Percentiles rank a stretch among this genome's conserved stretches.
These are phyloP conservation scores for Leptinotarsa rubiginosa DNA, from an alignment of 2,888 invertebrate genomes.

Conservation along the genomic window DNA sequence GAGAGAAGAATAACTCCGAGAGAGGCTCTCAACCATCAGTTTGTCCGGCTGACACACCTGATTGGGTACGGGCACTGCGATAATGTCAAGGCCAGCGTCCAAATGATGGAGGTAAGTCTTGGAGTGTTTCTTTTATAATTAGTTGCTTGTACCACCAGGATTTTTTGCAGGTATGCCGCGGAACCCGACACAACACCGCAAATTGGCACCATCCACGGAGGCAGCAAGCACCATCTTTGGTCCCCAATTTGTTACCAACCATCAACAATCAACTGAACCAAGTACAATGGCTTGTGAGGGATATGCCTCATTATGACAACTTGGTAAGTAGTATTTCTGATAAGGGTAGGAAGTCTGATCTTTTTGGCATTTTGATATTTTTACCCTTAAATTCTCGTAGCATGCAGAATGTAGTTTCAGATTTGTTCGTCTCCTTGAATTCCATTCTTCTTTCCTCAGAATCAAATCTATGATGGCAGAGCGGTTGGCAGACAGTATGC, in stretches of 20 bases:
- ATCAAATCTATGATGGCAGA: slow-evolving; percentile 82
- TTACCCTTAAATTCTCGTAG: too few relatives aligned
- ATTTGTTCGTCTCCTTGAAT: too few relatives aligned
- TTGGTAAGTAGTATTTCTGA: slow-evolving; percentile 67
- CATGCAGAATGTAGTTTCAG: too few relatives aligned
- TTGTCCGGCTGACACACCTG: slow-evolving; percentile 92
- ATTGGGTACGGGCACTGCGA: slow-evolving; percentile 97
- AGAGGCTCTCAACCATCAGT: slow-evolving; percentile 94
- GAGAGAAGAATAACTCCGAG: slow-evolving; percentile 95
- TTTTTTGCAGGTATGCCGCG: slow-evolving; percentile 72
- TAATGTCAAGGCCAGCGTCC: slow-evolving; percentile 96
- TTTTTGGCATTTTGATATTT: not conserved
- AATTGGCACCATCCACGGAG: slow-evolving; percentile 68
- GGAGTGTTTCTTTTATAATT: not conserved
- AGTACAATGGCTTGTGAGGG: slow-evolving; percentile 77
- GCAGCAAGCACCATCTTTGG: slow-evolving; percentile 70
- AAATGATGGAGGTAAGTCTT: slow-evolving; percentile 90
- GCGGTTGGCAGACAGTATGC: slow-evolving; percentile 78
- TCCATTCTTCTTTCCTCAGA: slow-evolving; percentile 68
- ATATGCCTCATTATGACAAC: slow-evolving; percentile 83
- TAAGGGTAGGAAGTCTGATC: not conserved
- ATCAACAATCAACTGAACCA: slow-evolving; percentile 91
- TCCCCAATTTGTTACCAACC: slow-evolving; percentile 85
- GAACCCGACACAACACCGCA: slow-evolving; percentile 66
- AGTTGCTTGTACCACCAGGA: not conserved